A percentile compares a stretch with the other conserved stretches of the same genome.
These are phyloP conservation scores for Stichodactyla mertensii DNA, from an alignment of 64 coral and sea anemone species.

Conservation along the genomic window DNA sequence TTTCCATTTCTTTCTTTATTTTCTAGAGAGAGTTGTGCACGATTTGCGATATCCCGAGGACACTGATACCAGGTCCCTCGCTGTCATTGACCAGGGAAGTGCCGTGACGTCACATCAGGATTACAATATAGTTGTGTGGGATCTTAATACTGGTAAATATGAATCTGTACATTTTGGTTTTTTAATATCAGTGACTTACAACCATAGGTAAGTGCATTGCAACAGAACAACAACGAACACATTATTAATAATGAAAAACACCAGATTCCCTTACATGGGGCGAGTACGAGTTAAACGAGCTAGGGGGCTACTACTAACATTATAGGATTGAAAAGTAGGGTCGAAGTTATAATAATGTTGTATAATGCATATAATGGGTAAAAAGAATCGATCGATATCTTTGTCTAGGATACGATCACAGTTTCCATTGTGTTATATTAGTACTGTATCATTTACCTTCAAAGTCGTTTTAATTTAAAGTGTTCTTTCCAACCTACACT, in stretches of 20 bases:
- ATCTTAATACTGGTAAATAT: conserved; percentile 41
- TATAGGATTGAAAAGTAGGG: no score
- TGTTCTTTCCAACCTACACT: not conserved
- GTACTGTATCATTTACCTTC: not conserved
- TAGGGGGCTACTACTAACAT: no score
- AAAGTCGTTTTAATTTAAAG: not conserved
- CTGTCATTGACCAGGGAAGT: conserved; percentile 51
- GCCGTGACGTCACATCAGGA: conserved; percentile 65
- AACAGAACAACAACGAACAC: no score
- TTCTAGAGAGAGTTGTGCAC: conserved; percentile 52
- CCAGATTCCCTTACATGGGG: no score
- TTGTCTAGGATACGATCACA: no score
- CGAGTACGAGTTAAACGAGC: no score
- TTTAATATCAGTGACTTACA: no score
- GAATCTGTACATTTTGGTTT: not conserved
- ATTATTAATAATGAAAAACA: not conserved
- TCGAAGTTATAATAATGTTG: no score
- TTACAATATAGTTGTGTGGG: conserved; percentile 60
- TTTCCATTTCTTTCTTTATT: not conserved
- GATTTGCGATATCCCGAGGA: conserved; percentile 64
- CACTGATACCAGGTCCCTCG: conserved; percentile 56
- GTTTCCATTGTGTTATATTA: no score
- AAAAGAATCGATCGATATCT: no score
- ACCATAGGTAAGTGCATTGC: no score
- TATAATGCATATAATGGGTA: no score